Base-by-base conservation (phyloP, 1,140 invertebrate genomes). In the Rhagoletis pomonella region DNA sequence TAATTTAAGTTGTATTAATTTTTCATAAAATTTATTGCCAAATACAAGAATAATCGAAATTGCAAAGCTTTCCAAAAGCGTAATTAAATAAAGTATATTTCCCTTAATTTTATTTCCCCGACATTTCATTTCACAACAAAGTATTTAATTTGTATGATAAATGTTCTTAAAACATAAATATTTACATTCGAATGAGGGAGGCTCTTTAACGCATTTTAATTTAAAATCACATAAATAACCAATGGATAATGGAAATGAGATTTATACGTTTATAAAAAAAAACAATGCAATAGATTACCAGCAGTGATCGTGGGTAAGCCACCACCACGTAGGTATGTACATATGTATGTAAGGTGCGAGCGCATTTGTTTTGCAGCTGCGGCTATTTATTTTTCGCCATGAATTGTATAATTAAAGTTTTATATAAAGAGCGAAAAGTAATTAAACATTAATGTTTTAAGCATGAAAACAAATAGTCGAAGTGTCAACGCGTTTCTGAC, bases 361-460 rank as follows among this genome's bases (percentile, higher is more conserved):
- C 19, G 47, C 39, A 73, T 73, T 73, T 73, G 39, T 44, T 39
- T 73, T 39, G 64, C 62, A 64, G 19, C 39, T 55, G 50, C 42
- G 44, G 47, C 12, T 47, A 29, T 39, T 50, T 14, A 47, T 12
- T 77, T 77, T 77, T 77, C 47, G 19, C 17, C n/a, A 19, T 55
- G n/a, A 55, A 81, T 81, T 81, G 14, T 55, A 9, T 9, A 55
- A 81, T 55, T 50, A 50, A 55, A 81, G 17, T 55, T 81, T 50
- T 29, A 4, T 42, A 29, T 81, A 58, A 81, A 58, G 42, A 81
- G 73, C 73, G 50, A 55, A 55, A 81, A 81, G 73, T 50, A 81
- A 81, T 81, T 81, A 81, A 81, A 81, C 73, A 81, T 81, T 81
- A 81, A 81, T 47, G 55, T 81, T 58, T 81, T 50, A 81, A 81